A percentile compares a stretch with the other conserved stretches of the same genome.
Evolutionary conservation across 2,113 vertebrate genomes (phyloP).

Genomic region (Cochlearius cochlearius): DNA sequence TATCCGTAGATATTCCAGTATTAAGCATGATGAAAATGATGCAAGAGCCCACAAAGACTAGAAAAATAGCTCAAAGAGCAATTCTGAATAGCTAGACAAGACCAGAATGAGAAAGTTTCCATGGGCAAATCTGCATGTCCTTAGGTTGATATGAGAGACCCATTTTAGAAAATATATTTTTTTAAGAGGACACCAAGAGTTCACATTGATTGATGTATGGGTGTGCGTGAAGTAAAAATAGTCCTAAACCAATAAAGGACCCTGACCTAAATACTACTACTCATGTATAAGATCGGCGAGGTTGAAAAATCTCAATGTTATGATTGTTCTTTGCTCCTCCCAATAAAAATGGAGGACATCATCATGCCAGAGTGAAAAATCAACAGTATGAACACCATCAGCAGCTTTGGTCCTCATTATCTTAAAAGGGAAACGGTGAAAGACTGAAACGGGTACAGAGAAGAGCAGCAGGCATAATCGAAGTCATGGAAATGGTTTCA

Average conservation of each 20-base stretch:
- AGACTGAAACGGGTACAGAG: not conserved
- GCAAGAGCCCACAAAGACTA: not conserved
- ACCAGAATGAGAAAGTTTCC: not conserved
- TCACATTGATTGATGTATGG: not conserved
- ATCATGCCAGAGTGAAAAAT: not conserved
- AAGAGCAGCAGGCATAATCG: not conserved
- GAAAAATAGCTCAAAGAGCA: not conserved
- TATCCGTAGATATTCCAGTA: not conserved
- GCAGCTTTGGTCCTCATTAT: not conserved
- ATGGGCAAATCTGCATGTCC: not conserved
- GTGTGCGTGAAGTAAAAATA: not conserved
- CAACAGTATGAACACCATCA: not conserved
- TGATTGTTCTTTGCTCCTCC: not conserved
- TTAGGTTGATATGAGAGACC: not conserved
- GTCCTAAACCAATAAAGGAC: not conserved
- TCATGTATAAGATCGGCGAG: rapidly evolving
- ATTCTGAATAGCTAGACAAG: not conserved
- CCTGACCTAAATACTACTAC: not conserved
- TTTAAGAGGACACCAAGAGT: not conserved
- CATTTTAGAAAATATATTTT: not conserved
- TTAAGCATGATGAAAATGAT: not conserved
- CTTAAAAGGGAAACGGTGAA: not conserved
- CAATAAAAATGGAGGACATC: not conserved
- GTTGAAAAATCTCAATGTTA: not conserved
- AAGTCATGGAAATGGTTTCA: not conserved